phyloP scores from a whole-genome alignment of 1,140 invertebrate genomes.

The Holotrichia oblita region DNA sequence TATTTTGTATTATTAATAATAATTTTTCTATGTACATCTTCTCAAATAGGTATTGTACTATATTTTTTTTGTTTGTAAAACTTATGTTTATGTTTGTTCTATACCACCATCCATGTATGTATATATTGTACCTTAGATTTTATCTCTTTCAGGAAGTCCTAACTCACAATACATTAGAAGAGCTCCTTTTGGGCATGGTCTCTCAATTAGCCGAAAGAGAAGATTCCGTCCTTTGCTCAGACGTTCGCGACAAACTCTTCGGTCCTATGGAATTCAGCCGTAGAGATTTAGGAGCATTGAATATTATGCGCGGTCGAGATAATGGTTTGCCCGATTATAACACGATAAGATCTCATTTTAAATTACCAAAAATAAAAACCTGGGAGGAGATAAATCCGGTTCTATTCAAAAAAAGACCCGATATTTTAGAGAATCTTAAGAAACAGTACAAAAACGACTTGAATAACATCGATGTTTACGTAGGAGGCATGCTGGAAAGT shows the following conservation, averaged over 20 bases:
- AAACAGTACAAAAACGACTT: slow-evolving; percentile 83
- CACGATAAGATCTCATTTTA: slow-evolving; percentile 75
- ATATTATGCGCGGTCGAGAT: slow-evolving; percentile 97
- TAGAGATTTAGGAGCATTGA: slow-evolving; percentile 92
- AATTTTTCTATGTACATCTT: no score
- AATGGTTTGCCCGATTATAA: slow-evolving; percentile 98
- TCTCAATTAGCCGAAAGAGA: slow-evolving; percentile 96
- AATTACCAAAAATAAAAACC: slow-evolving; percentile 70
- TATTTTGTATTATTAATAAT: no score
- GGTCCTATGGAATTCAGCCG: slow-evolving; percentile 98
- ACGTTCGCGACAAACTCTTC: slow-evolving; percentile 96
- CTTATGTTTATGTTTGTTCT: no score
- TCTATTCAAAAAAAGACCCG: slow-evolving; percentile 79
- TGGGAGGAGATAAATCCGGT: slow-evolving; percentile 88
- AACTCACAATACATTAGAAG: slow-evolving; percentile 85
- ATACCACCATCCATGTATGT: no score
- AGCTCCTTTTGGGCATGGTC: slow-evolving; percentile 90
- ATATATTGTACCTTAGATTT: no score
- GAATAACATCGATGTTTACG: slow-evolving; percentile 95
- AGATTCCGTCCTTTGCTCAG: slow-evolving; percentile 92
- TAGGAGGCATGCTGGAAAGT: slow-evolving; percentile 97
- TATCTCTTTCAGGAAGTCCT: slow-evolving; percentile 80
- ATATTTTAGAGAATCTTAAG: slow-evolving; percentile 71
- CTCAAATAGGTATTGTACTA: no score
- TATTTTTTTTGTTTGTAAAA: no score